phyloP scores from a whole-genome alignment of 2,113 vertebrate genomes.

The Smithornis capensis region DNA sequence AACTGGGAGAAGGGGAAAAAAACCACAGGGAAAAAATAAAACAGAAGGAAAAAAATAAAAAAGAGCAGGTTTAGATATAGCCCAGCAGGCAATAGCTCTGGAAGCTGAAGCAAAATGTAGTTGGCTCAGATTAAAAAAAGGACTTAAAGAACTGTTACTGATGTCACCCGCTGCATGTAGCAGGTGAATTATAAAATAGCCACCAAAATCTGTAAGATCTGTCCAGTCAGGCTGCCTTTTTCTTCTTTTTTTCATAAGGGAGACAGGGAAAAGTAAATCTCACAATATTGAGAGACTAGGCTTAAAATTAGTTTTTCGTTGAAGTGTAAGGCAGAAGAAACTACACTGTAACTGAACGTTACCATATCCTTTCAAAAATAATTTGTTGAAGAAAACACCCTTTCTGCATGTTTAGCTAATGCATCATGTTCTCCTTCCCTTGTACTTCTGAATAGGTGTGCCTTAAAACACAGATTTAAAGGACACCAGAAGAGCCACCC shows the following conservation, averaged over 20 bases:
- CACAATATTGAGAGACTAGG: neutral
- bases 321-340: neutral
- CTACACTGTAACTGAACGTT: neutral
- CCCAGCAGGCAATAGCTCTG: neutral
- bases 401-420: neutral
- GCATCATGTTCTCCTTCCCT: neutral
- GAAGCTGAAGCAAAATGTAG: neutral
- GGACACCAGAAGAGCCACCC: neutral
- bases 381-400: neutral
- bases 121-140: neutral
- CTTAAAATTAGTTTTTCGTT: neutral
- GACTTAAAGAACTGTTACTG: neutral
- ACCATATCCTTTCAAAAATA: neutral
- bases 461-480: neutral
- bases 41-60: neutral
- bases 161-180: neutral
- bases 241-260: neutral
- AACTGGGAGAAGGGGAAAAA: neutral
- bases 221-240: neutral
- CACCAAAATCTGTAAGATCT: neutral
- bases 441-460: neutral
- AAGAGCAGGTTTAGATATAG: neutral
- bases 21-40: neutral
- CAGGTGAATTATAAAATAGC: neutral
- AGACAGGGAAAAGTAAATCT: neutral